Evolutionary conservation across 2,888 invertebrate species (phyloP), one percentile per base, ranked within the genome.

Genomic region (Agrotis ipsilon): DNA sequence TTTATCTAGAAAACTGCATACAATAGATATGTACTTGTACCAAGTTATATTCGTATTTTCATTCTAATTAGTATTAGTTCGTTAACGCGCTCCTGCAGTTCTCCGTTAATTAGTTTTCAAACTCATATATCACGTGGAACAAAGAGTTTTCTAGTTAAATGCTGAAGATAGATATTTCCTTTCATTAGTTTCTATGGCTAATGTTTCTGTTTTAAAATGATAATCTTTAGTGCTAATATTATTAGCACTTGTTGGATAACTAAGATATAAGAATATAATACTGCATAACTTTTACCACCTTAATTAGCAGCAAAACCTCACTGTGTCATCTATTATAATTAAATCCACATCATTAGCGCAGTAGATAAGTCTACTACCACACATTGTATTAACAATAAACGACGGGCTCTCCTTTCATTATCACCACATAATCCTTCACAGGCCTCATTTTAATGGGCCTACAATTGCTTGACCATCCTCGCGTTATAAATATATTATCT

Each of bases 391-490:
- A 73, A 73, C 52, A 69, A 65, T 73, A 54, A 68, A 73, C 70
- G 57, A 48, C 19, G 14, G 43, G 9, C n/a, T 27, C 45, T 46
- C 60, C 51, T 32, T 19, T 72, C 64, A 63, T 75, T 60, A 58
- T 45, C 60, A 49, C 69, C 48, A 64, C 68, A 71, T 63, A 64
- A 73, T 51, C 59, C 73, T 54, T 11, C 39, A 39, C 46, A 16
- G 49, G 11, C n/a, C 68, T 64, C 61, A 59, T 73, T 81, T 72
- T 72, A 84, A 84, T 78, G 65, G 81, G 74, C 59, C 27, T 66
- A 61, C 54, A 72, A 76, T 76, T 83, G 68, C 60, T 73, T 49
- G 54, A 65, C 58, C 46, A 64, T 46, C 64, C 58, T 46, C 39
- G 54, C 24, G 24, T 48, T 71, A 79, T 66, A 80, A 80, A 76